Percentiles rank a stretch among this genome's conserved stretches.
Evolutionary conservation across 2,888 invertebrate species (phyloP).

Genomic region (Drosophila niveifrons): DNA sequence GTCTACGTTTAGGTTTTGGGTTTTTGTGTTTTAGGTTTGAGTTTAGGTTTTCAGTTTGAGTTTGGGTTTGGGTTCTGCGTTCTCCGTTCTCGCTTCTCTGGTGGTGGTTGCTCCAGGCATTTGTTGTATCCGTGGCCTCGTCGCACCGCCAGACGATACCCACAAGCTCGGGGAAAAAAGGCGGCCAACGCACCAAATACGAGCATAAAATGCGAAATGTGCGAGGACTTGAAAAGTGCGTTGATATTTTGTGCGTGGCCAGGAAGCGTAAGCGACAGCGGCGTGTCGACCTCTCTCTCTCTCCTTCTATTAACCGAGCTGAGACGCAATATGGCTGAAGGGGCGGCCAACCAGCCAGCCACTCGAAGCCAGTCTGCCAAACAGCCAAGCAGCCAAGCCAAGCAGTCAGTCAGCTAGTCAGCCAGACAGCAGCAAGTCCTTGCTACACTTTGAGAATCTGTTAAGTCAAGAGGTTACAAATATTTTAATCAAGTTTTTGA

Average conservation of each 20-base stretch:
- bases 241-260: slow-evolving; percentile 72
- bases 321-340: slow-evolving; percentile 62
- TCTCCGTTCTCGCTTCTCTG: slow-evolving; percentile 16
- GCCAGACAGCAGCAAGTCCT: slow-evolving; percentile 32
- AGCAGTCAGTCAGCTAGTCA: slow-evolving; percentile 6
- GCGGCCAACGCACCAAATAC: slow-evolving; percentile 70
- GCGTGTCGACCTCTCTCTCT: slow-evolving; percentile 46
- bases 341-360: slow-evolving; percentile 33
- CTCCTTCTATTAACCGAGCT: slow-evolving; percentile 26
- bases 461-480: too few relatives aligned
- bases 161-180: slow-evolving; percentile 56
- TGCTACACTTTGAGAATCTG: slow-evolving; percentile 35
- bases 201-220: slow-evolving; percentile 46
- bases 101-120: slow-evolving; percentile 60
- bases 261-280: slow-evolving; percentile 64
- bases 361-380: slow-evolving; percentile 16
- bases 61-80: slow-evolving; percentile 3
- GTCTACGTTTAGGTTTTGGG: slow-evolving; percentile 8
- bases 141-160: slow-evolving; percentile 79
- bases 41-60: slow-evolving; percentile 13
- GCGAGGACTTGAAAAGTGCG: slow-evolving; percentile 66
- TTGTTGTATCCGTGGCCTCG: slow-evolving; percentile 47
- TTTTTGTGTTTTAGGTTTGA: slow-evolving; percentile 14
- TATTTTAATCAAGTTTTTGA: too few relatives aligned
- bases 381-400: slow-evolving; percentile 12